A percentile compares a stretch with the other conserved stretches of the same genome.
phyloP scores from a whole-genome alignment of 2,797 vertebrate genomes.

The Rhabdomys pumilio region DNA sequence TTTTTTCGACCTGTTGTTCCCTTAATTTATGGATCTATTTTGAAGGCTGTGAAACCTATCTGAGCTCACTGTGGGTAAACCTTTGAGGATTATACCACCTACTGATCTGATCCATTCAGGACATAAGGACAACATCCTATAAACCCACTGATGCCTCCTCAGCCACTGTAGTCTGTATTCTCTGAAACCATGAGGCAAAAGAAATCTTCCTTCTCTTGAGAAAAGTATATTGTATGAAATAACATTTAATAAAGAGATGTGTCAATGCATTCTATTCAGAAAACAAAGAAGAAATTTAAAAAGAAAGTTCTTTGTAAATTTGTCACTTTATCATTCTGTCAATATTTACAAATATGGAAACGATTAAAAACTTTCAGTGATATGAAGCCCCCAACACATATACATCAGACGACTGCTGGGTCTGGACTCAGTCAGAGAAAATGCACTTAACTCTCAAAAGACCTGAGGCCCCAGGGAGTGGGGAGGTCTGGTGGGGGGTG shows the following conservation, averaged over 20 bases:
- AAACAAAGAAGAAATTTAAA: background rate
- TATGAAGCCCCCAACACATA: too few relatives aligned
- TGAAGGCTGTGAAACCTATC: background rate
- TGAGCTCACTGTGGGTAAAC: background rate
- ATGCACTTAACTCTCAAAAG: too few relatives aligned
- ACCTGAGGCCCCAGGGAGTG: too few relatives aligned
- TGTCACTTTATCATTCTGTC: background rate
- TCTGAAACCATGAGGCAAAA: background rate
- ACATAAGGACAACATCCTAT: background rate
- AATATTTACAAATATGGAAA: background rate
- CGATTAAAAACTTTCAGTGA: background rate
- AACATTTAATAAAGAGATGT: background rate
- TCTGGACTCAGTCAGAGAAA: too few relatives aligned
- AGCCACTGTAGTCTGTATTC: background rate
- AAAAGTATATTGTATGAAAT: background rate
- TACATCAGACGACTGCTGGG: too few relatives aligned
- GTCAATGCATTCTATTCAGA: background rate
- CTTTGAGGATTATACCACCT: background rate
- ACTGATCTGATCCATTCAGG: background rate
- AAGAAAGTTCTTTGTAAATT: background rate
- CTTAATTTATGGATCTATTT: background rate
- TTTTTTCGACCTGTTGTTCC: background rate
- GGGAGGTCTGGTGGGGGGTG: too few relatives aligned
- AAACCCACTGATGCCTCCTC: background rate
- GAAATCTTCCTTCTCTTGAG: slow-evolving; percentile 73